These are phyloP conservation scores for Champsocephalus gunnari DNA, from an alignment of 2,797 vertebrate species.

Conservation along the genomic window DNA sequence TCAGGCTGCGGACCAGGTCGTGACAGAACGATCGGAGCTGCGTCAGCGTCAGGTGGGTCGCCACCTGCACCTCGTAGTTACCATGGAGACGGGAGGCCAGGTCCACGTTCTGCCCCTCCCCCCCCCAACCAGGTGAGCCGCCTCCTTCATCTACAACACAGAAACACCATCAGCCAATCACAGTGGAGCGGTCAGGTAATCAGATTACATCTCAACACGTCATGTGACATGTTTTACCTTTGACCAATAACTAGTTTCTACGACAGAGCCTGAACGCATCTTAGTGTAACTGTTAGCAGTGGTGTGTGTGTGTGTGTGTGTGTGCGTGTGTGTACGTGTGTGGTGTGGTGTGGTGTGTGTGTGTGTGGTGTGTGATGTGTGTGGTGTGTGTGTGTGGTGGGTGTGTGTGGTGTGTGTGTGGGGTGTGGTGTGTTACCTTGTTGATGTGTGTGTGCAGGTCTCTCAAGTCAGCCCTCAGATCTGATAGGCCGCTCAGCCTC, in stretches of 20 bases:
- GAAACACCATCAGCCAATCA: not conserved
- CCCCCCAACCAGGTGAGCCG: not conserved
- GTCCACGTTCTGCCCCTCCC: not conserved
- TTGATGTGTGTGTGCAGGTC: slow-evolving; percentile 83
- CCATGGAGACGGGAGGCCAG: slow-evolving; percentile 46
- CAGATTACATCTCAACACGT: too few relatives aligned
- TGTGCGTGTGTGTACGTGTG: too few relatives aligned
- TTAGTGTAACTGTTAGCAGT: too few relatives aligned
- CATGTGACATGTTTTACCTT: too few relatives aligned
- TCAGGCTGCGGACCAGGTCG: slow-evolving; percentile 75
- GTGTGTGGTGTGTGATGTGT: too few relatives aligned
- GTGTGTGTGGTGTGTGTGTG: too few relatives aligned
- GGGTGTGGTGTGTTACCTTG: slow-evolving; percentile 72
- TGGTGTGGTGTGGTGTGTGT: too few relatives aligned
- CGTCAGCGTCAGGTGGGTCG: slow-evolving; percentile 64
- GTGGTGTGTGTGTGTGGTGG: too few relatives aligned
- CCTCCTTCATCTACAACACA: slow-evolving; percentile 64
- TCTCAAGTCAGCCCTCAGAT: slow-evolving; percentile 74
- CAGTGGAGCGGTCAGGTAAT: too few relatives aligned
- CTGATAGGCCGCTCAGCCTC: slow-evolving; percentile 57
- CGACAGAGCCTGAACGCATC: too few relatives aligned
- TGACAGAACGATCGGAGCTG: slow-evolving; percentile 76
- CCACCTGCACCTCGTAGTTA: slow-evolving; percentile 66
- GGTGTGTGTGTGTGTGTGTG: too few relatives aligned
- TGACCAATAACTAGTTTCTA: too few relatives aligned